phyloP scores from a whole-genome alignment of 2,797 vertebrate species.

The Hemibagrus guttatus region DNA sequence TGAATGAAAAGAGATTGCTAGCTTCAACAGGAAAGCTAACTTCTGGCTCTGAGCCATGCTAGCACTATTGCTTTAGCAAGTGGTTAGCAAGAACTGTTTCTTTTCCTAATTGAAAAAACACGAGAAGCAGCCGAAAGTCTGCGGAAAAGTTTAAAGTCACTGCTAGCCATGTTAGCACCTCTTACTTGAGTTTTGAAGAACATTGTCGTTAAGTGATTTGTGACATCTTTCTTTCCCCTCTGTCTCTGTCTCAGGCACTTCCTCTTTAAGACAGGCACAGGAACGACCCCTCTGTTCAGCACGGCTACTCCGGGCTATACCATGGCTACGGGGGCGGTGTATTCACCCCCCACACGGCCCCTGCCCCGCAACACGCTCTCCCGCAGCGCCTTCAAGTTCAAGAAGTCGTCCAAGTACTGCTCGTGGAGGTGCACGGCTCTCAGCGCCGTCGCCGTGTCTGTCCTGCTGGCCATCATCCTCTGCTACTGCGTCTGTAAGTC shows the following conservation, averaged over 20 bases:
- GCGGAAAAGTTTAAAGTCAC: neutral
- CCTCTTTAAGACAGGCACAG: conserved; percentile 99
- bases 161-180: neutral
- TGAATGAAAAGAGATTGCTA: neutral
- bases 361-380: conserved; percentile 95
- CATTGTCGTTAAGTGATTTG: neutral
- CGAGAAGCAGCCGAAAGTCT: neutral
- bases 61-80: neutral
- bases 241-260: conserved; percentile 85
- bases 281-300: conserved; percentile 98
- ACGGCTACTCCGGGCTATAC: conserved; percentile 98
- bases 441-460: conserved; percentile 91
- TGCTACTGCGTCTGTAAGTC: conserved; percentile 96
- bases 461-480: conserved; percentile 92
- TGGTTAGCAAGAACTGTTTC: neutral
- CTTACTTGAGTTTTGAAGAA: neutral
- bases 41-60: neutral
- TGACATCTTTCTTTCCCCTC: conserved; percentile 25
- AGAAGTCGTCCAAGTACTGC: conserved; percentile 98
- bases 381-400: conserved; percentile 98
- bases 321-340: conserved; percentile 97
- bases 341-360: conserved; percentile 96
- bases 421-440: conserved; percentile 98
- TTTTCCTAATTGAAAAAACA: no score
- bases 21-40: neutral